phyloP scores from a whole-genome alignment of 2,888 invertebrate species.

The Cerastis rubricosa region DNA sequence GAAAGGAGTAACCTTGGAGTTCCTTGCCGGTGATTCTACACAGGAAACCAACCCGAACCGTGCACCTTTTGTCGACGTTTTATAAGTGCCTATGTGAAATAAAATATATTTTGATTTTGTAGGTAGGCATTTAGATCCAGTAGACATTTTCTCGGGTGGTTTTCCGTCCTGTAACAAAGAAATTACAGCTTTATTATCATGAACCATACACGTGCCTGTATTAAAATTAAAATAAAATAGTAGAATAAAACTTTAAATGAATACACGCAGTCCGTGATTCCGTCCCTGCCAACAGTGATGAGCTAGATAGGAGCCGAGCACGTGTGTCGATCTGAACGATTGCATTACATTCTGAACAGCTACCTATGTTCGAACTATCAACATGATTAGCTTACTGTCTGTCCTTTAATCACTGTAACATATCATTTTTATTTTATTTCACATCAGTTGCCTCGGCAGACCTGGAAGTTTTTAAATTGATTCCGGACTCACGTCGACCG shows the following conservation, averaged over 20 bases:
- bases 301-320: conserved; percentile 4
- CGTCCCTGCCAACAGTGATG: conserved; percentile 20
- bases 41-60: too few species aligned
- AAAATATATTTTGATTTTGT: too few species aligned
- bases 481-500: not conserved
- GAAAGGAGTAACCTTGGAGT: too few species aligned
- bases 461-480: not conserved
- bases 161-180: not conserved
- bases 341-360: conserved; percentile 22
- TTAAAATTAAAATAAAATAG: not conserved
- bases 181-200: not conserved
- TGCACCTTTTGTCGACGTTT: too few species aligned
- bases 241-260: not conserved
- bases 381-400: not conserved
- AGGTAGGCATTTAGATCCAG: too few species aligned
- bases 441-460: not conserved
- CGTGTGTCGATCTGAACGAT: conserved; percentile 28
- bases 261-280: not conserved
- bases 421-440: not conserved
- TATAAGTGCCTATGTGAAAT: too few species aligned
- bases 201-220: not conserved
- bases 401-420: not conserved
- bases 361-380: not conserved
- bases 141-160: not conserved
- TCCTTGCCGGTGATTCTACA: too few species aligned